phyloP scores from a whole-genome alignment of 2,888 invertebrate species.

The Aelia acuminata region DNA sequence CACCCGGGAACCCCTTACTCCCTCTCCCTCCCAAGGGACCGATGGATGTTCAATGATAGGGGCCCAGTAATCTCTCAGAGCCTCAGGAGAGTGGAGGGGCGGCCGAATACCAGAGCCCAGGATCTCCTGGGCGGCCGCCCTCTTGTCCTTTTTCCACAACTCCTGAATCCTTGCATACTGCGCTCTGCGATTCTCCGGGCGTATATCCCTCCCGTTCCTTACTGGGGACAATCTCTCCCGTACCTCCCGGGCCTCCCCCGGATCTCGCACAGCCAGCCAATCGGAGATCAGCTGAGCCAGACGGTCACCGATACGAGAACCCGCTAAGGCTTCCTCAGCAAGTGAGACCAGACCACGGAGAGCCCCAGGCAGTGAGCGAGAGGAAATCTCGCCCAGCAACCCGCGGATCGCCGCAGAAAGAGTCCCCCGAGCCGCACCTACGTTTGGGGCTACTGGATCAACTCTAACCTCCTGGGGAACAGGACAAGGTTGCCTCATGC shows the following conservation, averaged over 20 bases:
- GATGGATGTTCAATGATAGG: neutral
- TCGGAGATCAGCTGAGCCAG: neutral
- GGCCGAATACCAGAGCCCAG: neutral
- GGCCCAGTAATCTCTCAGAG: neutral
- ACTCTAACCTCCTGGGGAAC: neutral
- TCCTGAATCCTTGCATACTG: neutral
- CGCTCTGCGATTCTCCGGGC: neutral
- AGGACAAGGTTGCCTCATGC: too few relatives aligned
- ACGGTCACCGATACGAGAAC: neutral
- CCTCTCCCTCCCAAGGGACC: neutral
- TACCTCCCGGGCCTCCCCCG: neutral
- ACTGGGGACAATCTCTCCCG: neutral
- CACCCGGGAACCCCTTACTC: neutral
- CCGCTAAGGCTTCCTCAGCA: neutral
- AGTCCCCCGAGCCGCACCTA: neutral
- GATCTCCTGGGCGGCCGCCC: neutral
- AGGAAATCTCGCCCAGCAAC: neutral
- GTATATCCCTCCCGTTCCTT: neutral
- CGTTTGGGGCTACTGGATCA: too few relatives aligned
- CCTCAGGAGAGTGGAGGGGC: neutral
- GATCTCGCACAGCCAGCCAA: neutral
- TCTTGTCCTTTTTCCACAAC: constrained; percentile 35
- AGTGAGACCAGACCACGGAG: neutral
- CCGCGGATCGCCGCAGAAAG: neutral
- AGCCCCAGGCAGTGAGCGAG: neutral